These are phyloP conservation scores for Serinus canaria DNA, from an alignment of 2,113 vertebrate species.

Conservation along the genomic window DNA sequence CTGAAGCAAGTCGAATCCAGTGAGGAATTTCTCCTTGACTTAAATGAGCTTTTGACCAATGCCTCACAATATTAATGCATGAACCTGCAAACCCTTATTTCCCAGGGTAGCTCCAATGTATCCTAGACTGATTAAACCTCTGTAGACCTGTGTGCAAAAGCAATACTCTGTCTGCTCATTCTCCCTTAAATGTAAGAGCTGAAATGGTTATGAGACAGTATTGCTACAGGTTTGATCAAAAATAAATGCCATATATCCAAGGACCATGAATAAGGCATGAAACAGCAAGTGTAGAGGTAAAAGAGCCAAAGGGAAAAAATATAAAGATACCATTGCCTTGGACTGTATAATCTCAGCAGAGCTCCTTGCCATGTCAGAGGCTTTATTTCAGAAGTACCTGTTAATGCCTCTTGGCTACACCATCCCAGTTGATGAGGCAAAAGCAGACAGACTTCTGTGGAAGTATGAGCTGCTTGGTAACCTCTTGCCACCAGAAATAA, in stretches of 20 bases:
- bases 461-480: background rate
- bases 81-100: slow-evolving; percentile 54
- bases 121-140: slow-evolving; percentile 61
- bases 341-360: slow-evolving; percentile 13
- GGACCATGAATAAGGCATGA: slow-evolving; percentile 58
- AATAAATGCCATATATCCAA: slow-evolving; percentile 59
- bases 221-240: slow-evolving; percentile 60
- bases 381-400: slow-evolving; percentile 30
- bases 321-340: background rate
- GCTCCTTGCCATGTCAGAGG: background rate
- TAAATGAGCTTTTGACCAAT: slow-evolving; percentile 53
- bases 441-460: background rate
- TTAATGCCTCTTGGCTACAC: background rate
- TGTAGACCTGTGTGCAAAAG: slow-evolving; percentile 35
- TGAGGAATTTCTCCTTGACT: slow-evolving; percentile 43
- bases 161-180: slow-evolving; percentile 46
- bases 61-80: slow-evolving; percentile 37
- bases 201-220: slow-evolving; percentile 44
- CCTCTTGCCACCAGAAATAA: background rate
- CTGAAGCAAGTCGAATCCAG: slow-evolving; percentile 16
- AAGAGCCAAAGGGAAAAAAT: background rate
- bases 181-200: slow-evolving; percentile 22
- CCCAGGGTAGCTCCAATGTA: slow-evolving; percentile 42
- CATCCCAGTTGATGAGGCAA: background rate
- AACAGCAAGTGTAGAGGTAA: slow-evolving; percentile 6